These are phyloP conservation scores for Capra hircus DNA, from an alignment of 2,113 vertebrate genomes.

Conservation along the genomic window DNA sequence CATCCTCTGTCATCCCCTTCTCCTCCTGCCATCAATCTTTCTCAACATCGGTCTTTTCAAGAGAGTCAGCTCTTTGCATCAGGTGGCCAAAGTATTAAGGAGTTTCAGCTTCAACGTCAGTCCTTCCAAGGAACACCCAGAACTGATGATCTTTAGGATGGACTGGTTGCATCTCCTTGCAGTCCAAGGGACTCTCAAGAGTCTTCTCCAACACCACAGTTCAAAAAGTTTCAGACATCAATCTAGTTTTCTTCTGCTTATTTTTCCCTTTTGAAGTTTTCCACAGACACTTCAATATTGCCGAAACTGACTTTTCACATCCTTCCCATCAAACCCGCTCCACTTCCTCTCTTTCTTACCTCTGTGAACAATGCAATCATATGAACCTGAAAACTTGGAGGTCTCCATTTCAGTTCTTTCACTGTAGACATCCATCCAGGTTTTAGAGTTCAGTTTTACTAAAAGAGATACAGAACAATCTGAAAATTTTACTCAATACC, in stretches of 20 bases:
- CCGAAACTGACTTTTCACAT: not conserved
- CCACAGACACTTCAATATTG: not conserved
- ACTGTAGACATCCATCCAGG: not conserved
- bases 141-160: not conserved
- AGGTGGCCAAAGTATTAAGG: not conserved
- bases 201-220: not conserved
- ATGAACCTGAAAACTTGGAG: not conserved
- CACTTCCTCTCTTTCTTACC: not conserved
- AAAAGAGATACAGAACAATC: not conserved
- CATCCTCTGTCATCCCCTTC: not conserved
- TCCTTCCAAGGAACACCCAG: not conserved
- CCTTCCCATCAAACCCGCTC: not conserved
- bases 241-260: not conserved
- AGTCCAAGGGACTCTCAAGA: not conserved
- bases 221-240: not conserved
- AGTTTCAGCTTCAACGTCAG: not conserved
- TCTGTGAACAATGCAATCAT: not conserved
- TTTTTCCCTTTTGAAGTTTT: not conserved
- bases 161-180: not conserved
- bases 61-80: not conserved
- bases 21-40: accelerated
- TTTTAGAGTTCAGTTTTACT: not conserved
- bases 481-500: not conserved
- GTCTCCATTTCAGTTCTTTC: not conserved
- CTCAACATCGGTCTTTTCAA: not conserved